Evolutionary conservation across 92 coral and sea anemone genomes (phyloP).

Genomic region (Heliopora coerulea): DNA sequence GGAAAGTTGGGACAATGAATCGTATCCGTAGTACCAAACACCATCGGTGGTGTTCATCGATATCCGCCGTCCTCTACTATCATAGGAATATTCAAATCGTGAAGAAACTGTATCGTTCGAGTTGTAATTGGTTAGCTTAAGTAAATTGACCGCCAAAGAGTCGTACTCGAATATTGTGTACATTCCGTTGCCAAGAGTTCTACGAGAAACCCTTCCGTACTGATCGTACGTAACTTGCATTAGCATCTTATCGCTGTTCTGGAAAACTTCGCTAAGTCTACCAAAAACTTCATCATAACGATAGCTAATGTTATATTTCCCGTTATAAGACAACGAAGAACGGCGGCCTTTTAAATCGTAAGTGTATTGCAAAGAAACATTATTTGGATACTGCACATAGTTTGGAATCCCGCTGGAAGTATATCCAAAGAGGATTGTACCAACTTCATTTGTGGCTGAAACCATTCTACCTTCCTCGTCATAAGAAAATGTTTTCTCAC

Average conservation of each 20-base stretch:
- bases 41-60: constrained; percentile 53
- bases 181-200: constrained; percentile 66
- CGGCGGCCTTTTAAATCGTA: constrained; percentile 60
- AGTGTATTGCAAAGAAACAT: constrained; percentile 43
- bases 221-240: constrained; percentile 53
- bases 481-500: constrained; percentile 57
- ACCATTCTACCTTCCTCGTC: constrained; percentile 60
- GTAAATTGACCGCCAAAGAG: constrained; percentile 39
- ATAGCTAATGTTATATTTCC: constrained; percentile 55
- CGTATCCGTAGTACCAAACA: constrained; percentile 57
- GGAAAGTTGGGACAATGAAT: constrained; percentile 64
- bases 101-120: constrained; percentile 56
- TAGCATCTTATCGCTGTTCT: constrained; percentile 35
- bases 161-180: constrained; percentile 45
- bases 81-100: constrained; percentile 60
- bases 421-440: constrained; percentile 51
- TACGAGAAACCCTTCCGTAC: constrained; percentile 48
- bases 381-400: constrained; percentile 61
- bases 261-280: constrained; percentile 44
- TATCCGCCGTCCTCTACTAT: constrained; percentile 60
- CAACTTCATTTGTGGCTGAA: constrained; percentile 60
- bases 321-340: constrained; percentile 40
- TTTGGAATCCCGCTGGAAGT: constrained; percentile 54
- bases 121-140: constrained; percentile 42
- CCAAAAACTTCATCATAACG: constrained; percentile 52